Percentiles rank a stretch among this genome's conserved stretches.
phyloP scores from a whole-genome alignment of 2,797 vertebrate species.

The Etheostoma perlongum region DNA sequence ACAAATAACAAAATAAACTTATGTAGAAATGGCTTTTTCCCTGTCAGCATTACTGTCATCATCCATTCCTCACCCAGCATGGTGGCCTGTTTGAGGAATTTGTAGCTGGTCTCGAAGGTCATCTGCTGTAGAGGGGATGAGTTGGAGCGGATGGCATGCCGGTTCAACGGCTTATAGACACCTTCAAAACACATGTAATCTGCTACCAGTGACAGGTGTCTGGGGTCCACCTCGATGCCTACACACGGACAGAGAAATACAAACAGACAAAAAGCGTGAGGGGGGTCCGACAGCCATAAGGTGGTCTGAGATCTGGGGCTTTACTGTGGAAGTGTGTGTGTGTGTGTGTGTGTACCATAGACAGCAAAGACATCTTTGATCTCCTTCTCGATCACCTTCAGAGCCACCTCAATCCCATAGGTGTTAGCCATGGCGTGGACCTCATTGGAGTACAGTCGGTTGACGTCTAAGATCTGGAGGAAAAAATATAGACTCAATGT shows the following conservation, averaged over 20 bases:
- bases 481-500: background rate
- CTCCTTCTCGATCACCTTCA: slow-evolving; percentile 96
- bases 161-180: slow-evolving; percentile 93
- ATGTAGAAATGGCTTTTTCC: background rate
- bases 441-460: slow-evolving; percentile 93
- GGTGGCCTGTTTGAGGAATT: slow-evolving; percentile 95
- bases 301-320: background rate
- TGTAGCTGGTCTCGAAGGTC: slow-evolving; percentile 98
- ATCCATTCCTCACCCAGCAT: slow-evolving; percentile 88
- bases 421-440: slow-evolving; percentile 94
- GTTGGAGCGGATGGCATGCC: slow-evolving; percentile 92
- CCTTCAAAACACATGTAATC: slow-evolving; percentile 99
- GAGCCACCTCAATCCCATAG: slow-evolving; percentile 95
- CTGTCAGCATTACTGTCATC: no score
- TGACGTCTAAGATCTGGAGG: slow-evolving; percentile 90
- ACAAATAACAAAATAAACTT: no score
- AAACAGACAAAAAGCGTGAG: background rate
- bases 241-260: slow-evolving; percentile 10
- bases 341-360: slow-evolving; percentile 86
- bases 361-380: slow-evolving; percentile 98
- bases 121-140: slow-evolving; percentile 98
- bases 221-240: slow-evolving; percentile 96
- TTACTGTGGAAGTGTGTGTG: background rate
- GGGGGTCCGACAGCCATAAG: no score
- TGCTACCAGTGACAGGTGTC: slow-evolving; percentile 95